Evolutionary conservation across 2,888 invertebrate species (phyloP).

Genomic region (Drosophila glabriapex): DNA sequence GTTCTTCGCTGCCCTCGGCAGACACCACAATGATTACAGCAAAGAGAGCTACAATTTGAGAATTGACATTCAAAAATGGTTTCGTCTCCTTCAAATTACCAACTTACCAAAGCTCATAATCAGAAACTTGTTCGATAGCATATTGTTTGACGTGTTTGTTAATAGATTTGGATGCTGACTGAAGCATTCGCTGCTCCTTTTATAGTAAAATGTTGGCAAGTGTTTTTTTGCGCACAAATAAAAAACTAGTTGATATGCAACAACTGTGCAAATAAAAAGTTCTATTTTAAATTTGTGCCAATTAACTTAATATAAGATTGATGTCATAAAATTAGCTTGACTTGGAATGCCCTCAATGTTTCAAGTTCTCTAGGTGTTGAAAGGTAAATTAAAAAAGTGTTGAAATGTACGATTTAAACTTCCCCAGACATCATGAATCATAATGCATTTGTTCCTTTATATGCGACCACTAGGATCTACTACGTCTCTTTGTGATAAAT

Average conservation of each 20-base stretch:
- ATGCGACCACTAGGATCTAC: neutral
- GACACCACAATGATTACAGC: slow-evolving; percentile 55
- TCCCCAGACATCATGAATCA: neutral
- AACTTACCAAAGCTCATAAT: slow-evolving; percentile 64
- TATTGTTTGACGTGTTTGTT: slow-evolving; percentile 37
- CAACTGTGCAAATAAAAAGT: slow-evolving; percentile 58
- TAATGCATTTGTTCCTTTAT: neutral
- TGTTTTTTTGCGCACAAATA: slow-evolving; percentile 22
- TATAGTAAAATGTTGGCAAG: slow-evolving; percentile 48
- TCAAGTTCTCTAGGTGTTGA: neutral
- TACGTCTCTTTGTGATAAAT: neutral
- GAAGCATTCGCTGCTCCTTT: slow-evolving; percentile 35
- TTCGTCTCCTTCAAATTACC: neutral
- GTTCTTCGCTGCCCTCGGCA: slow-evolving; percentile 22
- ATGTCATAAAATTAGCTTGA: slow-evolving; percentile 2
- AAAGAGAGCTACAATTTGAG: slow-evolving; percentile 46
- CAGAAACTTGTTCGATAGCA: slow-evolving; percentile 62
- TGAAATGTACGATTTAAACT: neutral
- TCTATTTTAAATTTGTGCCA: slow-evolving; percentile 27
- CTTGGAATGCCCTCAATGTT: neutral
- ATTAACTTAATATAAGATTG: neutral
- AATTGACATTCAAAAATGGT: neutral
- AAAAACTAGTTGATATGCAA: slow-evolving; percentile 13
- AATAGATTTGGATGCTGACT: slow-evolving; percentile 40
- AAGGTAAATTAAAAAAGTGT: neutral